Evolutionary conservation across 1,140 invertebrate species (phyloP), one percentile per base, ranked within the genome.

Genomic region (Euschistus heros): DNA sequence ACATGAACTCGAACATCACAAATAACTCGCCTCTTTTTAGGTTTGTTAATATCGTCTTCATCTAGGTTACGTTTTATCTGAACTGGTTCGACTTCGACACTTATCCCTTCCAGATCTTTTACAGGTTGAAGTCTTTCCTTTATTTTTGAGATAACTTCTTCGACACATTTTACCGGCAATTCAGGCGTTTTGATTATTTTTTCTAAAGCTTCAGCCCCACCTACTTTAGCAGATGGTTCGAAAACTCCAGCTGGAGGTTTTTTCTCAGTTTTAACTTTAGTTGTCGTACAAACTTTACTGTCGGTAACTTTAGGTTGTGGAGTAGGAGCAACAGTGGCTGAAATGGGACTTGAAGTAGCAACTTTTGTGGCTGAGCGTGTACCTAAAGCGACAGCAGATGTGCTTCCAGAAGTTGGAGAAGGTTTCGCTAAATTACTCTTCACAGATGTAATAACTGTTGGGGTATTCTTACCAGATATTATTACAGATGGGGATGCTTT

Each of bases 1-100:
- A 80, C 77, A 2, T 78, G 80, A 0, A 81, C 78, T 0, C 78
- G 72, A n/a, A 81, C 71, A 69, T 82, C 79, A 65, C 77, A 77
- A 0, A 81, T 77, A 30, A 80, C 77, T 68, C 81, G 80, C 66
- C 78, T 77, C 66, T 80, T 81, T 24, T 80, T 75, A 5, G 74
- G 74, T 0, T 76, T 76, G 30, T 74, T 75, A n/a, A 66, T 44
- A 33, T 78, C 76, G 20, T 66, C 47, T 37, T 72, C 70, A 55
- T 47, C 24, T 57, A 59, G 26, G 22, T 27, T 24, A 17, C 55
- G 63, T 63, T 74, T 17, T 67, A 60, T 30, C n/a, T 61, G 14
- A 37, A 18, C 14, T 20, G 24, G n/a, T 14, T 18, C 18, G 14
- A 30, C 59, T 37, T 61, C 20, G 2, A 61, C 59, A 65, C 30